Base-by-base conservation (phyloP, 2,888 invertebrate species). In the Epistrophe eligans region DNA sequence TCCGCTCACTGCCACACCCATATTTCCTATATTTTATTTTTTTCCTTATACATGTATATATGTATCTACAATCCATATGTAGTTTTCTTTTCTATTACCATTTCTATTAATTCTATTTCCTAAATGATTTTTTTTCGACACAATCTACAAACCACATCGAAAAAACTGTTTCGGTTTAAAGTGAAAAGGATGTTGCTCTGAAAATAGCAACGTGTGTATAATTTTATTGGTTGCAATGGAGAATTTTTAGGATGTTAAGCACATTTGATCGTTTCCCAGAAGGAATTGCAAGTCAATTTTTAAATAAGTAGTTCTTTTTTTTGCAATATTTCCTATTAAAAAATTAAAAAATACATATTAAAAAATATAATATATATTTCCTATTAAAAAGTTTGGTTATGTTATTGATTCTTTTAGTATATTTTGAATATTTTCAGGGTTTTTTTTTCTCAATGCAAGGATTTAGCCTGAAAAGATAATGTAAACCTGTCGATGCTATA, bases 281-380 rank as follows among this genome's bases (percentile, higher is more conserved):
- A 58, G 79, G 70, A 64, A 66, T 77, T 72, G 64, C 28, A 80
- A 84, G 77, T 80, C 55, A 60, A 77, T 84, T 77, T 76, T 57
- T 35, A 10, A 79, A 50, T 60, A 24, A 43, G 7, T 10, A 17
- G 4, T 38, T n/a, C 55, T 28, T 55, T 55, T 28, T 24, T 28
- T 55, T 24, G 40, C 70, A n/a, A n/a, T n/a, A n/a, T 67, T 58
- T 79, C 17, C 70, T 40, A 50, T 55, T 35, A 48, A 48, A 50
- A 67, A 50, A 15, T 45, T 64, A n/a, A n/a, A n/a, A n/a, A n/a
- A n/a, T n/a, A n/a, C n/a, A n/a, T n/a, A n/a, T n/a, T n/a, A n/a
- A n/a, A n/a, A n/a, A n/a, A n/a, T n/a, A n/a, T n/a, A n/a, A n/a
- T n/a, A n/a, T n/a, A n/a, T n/a, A n/a, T 67, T 58, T 79, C 17